Percentiles rank a stretch among this genome's conserved stretches.
Evolutionary conservation across 2,888 invertebrate genomes (phyloP).

Genomic region (Hemicrepidius hirtus): DNA sequence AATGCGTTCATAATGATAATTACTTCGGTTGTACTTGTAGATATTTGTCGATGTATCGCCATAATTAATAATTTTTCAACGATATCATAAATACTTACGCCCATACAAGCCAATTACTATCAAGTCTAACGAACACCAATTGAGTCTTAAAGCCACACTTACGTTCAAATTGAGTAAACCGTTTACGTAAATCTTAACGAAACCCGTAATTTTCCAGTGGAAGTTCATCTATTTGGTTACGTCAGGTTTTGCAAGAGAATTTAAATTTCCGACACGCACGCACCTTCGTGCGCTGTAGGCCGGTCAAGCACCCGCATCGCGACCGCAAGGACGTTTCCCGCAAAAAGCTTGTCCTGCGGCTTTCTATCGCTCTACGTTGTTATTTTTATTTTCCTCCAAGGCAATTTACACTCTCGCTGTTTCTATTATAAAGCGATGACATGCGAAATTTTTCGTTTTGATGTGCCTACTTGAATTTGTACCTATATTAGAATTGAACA

Average conservation of each 20-base stretch:
- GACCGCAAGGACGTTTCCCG: conserved; percentile 41
- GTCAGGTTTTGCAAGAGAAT: conserved; percentile 25
- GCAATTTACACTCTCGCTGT: conserved; percentile 47
- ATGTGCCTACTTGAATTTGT: conserved; percentile 18
- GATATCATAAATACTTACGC: no score
- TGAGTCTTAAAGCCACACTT: no score
- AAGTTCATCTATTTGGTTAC: conserved; percentile 12
- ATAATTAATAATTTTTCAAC: no score
- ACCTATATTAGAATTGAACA: not conserved
- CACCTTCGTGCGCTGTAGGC: conserved; percentile 41
- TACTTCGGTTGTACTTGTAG: no score
- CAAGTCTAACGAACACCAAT: no score
- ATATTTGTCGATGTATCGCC: no score
- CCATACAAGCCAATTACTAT: no score
- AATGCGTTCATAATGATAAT: no score
- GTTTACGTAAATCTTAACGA: not conserved
- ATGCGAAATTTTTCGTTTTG: conserved; percentile 44
- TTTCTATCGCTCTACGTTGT: conserved; percentile 38
- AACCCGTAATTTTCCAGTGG: conserved; percentile 20
- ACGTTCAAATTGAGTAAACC: not conserved
- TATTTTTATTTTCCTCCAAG: conserved; percentile 34
- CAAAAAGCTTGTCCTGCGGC: conserved; percentile 42
- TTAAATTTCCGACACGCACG: conserved; percentile 48
- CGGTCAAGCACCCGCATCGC: conserved; percentile 52
- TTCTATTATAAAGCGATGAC: conserved; percentile 47